Evolutionary conservation across 1,140 invertebrate genomes (phyloP).

Genomic region (Pseudomyrmex dendroicus): DNA sequence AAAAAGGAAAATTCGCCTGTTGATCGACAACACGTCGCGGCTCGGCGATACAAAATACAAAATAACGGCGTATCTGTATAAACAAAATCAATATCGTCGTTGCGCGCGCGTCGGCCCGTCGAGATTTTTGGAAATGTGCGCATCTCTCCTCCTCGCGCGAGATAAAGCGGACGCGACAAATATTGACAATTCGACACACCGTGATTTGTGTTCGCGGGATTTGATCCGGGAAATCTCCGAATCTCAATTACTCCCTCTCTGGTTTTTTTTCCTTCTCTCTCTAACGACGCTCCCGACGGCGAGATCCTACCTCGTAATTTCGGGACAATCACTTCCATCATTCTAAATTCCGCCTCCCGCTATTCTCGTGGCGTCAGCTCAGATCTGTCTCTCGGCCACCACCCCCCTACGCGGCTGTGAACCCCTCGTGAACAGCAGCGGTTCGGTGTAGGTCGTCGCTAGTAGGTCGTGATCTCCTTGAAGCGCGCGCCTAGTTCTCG

Average conservation of each 20-base stretch:
- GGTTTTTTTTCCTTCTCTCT: too few species aligned
- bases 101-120: neutral
- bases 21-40: neutral
- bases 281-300: constrained; percentile 31
- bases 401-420: neutral
- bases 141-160: neutral
- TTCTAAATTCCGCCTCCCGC: constrained; percentile 65
- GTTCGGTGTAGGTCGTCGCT: constrained; percentile 18
- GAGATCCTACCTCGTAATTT: constrained; percentile 66
- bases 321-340: constrained; percentile 67
- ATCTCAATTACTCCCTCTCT: constrained; percentile 42
- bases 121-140: constrained; percentile 13
- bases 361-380: constrained; percentile 64
- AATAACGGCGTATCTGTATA: constrained; percentile 4
- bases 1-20: neutral
- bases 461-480: constrained; percentile 62
- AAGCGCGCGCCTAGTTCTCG: constrained; percentile 61
- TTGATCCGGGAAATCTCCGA: constrained; percentile 46
- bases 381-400: constrained; percentile 41
- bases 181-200: constrained; percentile 38
- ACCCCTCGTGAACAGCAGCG: neutral
- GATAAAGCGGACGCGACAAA: constrained; percentile 24
- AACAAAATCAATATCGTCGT: constrained; percentile 27
- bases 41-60: neutral
- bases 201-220: constrained; percentile 11